Conservation (phyloP, 2,113 vertebrate species). For the Pelobates fuscus region DNA sequence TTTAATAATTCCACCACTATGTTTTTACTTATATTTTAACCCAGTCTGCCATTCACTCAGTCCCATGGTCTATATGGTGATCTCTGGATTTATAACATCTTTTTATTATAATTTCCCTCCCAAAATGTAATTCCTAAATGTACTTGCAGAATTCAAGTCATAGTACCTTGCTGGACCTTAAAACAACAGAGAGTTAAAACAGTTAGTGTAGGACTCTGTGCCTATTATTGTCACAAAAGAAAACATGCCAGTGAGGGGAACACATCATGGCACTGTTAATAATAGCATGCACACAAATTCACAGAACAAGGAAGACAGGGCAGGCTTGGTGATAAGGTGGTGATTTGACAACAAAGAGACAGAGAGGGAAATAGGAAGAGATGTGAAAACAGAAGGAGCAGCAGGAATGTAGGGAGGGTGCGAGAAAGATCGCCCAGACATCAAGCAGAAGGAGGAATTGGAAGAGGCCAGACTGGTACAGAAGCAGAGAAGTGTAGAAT, state of each 20-base stretch:
- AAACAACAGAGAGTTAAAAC: constrained; percentile 10
- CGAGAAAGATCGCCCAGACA: constrained; percentile 18
- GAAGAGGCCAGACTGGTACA: background rate
- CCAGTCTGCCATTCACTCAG: too few relatives aligned
- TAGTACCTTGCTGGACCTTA: background rate
- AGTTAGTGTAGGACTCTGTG: constrained; percentile 25
- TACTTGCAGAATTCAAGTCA: background rate
- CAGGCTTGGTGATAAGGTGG: constrained; percentile 42
- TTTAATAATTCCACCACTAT: too few relatives aligned
- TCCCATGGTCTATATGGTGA: too few relatives aligned
- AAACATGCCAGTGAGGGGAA: constrained; percentile 30
- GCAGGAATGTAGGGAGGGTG: constrained; percentile 19
- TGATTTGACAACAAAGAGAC: constrained; percentile 47
- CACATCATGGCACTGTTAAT: constrained; percentile 45
- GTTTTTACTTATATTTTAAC: too few relatives aligned
- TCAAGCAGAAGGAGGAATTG: constrained; percentile 3
- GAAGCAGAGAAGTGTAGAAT: too few relatives aligned
- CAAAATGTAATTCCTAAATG: too few relatives aligned
- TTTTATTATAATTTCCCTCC: too few relatives aligned
- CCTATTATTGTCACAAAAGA: constrained; percentile 21
- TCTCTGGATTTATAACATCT: too few relatives aligned
- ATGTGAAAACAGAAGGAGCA: constrained; percentile 39
- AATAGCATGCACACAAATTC: constrained; percentile 31
- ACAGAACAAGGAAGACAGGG: constrained; percentile 29
- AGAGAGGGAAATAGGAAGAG: constrained; percentile 46